phyloP scores from a whole-genome alignment of 1,140 invertebrate species.

The Drosophila persimilis region DNA sequence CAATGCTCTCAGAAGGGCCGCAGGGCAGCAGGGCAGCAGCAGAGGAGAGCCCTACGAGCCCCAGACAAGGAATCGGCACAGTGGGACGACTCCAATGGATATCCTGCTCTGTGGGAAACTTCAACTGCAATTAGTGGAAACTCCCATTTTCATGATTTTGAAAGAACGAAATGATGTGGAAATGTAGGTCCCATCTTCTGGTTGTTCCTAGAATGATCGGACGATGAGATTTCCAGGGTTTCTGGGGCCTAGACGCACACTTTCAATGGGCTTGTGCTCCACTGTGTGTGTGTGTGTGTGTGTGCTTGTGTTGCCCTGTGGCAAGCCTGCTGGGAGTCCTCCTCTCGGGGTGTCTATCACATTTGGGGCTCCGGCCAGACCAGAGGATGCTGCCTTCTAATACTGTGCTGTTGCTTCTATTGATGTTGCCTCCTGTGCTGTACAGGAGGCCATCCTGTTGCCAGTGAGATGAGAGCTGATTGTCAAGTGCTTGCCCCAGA shows the following conservation, averaged over 20 bases:
- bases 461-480: conserved; percentile 57
- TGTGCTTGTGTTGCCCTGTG: no score
- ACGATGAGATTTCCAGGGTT: conserved; percentile 11
- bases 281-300: conserved; percentile 19
- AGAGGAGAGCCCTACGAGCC: no score
- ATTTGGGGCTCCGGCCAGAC: conserved; percentile 35
- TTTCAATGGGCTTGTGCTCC: background rate
- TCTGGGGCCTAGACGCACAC: background rate
- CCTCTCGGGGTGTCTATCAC: conserved; percentile 14
- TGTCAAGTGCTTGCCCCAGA: conserved; percentile 73
- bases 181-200: no score
- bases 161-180: no score
- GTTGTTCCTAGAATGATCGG: background rate
- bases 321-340: conserved; percentile 4
- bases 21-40: no score
- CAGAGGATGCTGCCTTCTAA: conserved; percentile 15
- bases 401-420: conserved; percentile 12
- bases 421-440: conserved; percentile 24
- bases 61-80: no score
- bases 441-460: conserved; percentile 55
- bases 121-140: no score
- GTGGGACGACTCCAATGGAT: no score
- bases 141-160: no score
- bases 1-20: conserved; percentile 41
- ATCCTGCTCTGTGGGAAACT: no score